These are phyloP conservation scores for Andrena fulva DNA, from an alignment of 2,888 invertebrate genomes.

Conservation along the genomic window DNA sequence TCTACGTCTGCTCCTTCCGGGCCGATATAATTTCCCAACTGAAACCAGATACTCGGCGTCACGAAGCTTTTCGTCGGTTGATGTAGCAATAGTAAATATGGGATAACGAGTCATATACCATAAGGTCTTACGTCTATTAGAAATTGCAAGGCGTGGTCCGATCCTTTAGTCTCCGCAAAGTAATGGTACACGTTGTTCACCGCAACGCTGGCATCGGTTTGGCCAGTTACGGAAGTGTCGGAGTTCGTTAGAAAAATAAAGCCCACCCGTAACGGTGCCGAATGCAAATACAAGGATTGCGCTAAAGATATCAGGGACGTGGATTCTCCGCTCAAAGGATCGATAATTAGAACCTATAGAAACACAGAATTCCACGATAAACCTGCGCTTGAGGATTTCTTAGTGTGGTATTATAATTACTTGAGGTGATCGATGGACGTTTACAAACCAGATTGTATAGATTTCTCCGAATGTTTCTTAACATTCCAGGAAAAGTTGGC, in stretches of 20 bases:
- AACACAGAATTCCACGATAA: slow-evolving; percentile 57
- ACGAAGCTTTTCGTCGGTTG: not conserved
- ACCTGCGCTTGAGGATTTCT: slow-evolving; percentile 2
- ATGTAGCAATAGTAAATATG: not conserved
- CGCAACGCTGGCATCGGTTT: slow-evolving; percentile 92
- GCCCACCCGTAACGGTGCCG: slow-evolving; percentile 95
- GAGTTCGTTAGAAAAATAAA: slow-evolving; percentile 91
- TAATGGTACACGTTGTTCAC: slow-evolving; percentile 96
- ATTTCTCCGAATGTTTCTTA: slow-evolving; percentile 94
- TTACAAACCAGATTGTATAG: slow-evolving; percentile 91
- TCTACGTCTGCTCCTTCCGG: slow-evolving; percentile 83
- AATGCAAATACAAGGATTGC: slow-evolving; percentile 96
- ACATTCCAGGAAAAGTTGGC: slow-evolving; percentile 99
- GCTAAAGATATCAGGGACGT: slow-evolving; percentile 93
- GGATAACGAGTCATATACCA: not conserved
- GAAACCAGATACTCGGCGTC: slow-evolving; percentile 13
- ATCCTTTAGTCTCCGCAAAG: slow-evolving; percentile 91
- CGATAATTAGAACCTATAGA: slow-evolving; percentile 91
- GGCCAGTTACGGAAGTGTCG: slow-evolving; percentile 86
- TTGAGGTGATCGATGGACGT: not conserved
- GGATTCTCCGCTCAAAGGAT: slow-evolving; percentile 91
- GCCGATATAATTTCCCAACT: slow-evolving; percentile 76
- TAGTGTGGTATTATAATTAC: slow-evolving; percentile 1
- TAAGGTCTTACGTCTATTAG: slow-evolving; percentile 90
- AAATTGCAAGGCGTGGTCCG: slow-evolving; percentile 92